phyloP scores from a whole-genome alignment of 1,140 invertebrate species.

The Caenorhabditis elegans region WBcel235 BX284602.5:14095501-14096000 shows the following conservation, averaged over 20 bases:
- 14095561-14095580: slow-evolving; percentile 29
- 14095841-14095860: slow-evolving; percentile 49
- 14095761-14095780: slow-evolving; percentile 40
- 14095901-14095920: no score
- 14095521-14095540: slow-evolving; percentile 47
- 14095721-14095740: slow-evolving; percentile 41
- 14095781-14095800: slow-evolving; percentile 49
- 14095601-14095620: slow-evolving; percentile 42
- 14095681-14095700: slow-evolving; percentile 49
- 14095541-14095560: slow-evolving; percentile 25
- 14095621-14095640: slow-evolving; percentile 43
- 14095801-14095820: slow-evolving; percentile 36
- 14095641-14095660: background rate
- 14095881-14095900: no score
- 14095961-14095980: no score
- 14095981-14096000: no score
- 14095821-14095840: slow-evolving; percentile 31
- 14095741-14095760: slow-evolving; percentile 35
- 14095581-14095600: slow-evolving; percentile 39
- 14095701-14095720: slow-evolving; percentile 43
- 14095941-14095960: no score
- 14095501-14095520: slow-evolving; percentile 48
- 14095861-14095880: background rate
- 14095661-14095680: slow-evolving; percentile 32
- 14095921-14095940: no score